phyloP scores from a whole-genome alignment of 2,888 invertebrate species.

The Limnephilus rhombicus region DNA sequence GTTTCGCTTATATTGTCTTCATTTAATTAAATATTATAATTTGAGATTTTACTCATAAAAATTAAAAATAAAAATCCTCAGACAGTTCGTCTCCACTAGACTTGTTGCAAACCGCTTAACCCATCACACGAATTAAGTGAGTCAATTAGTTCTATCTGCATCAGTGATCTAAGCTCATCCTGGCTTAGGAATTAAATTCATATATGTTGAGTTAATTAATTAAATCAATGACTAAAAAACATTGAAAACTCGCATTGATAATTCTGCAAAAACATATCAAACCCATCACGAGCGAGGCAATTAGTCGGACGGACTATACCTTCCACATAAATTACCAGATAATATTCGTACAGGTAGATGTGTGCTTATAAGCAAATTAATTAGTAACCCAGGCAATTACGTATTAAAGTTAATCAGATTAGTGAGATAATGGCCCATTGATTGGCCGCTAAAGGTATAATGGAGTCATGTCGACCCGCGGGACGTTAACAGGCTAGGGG shows the following conservation, averaged over 20 bases:
- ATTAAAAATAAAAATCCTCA: not conserved
- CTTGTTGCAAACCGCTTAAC: not conserved
- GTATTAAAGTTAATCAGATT: constrained; percentile 36
- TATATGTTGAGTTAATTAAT: not conserved
- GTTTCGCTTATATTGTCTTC: not conserved
- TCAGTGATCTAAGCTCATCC: not conserved
- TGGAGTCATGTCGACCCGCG: not conserved
- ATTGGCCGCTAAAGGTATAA: constrained; percentile 21
- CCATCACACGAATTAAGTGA: not conserved
- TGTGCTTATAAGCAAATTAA: not conserved
- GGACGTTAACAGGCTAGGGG: not conserved
- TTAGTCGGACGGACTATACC: not conserved
- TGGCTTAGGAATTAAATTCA: not conserved
- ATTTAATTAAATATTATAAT: not conserved
- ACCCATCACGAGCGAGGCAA: not conserved
- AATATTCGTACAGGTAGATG: not conserved
- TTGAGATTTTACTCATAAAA: too few species aligned
- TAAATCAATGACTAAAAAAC: not conserved
- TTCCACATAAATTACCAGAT: not conserved
- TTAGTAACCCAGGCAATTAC: constrained; percentile 22
- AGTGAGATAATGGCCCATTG: constrained; percentile 41
- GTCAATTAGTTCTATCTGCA: not conserved
- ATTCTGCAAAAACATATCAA: not conserved
- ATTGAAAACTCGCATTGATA: not conserved
- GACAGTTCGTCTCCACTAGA: not conserved